A percentile compares a stretch with the other conserved stretches of the same genome.
Evolutionary conservation across 2,888 invertebrate species (phyloP).

Genomic region (Trachelus stipa): DNA sequence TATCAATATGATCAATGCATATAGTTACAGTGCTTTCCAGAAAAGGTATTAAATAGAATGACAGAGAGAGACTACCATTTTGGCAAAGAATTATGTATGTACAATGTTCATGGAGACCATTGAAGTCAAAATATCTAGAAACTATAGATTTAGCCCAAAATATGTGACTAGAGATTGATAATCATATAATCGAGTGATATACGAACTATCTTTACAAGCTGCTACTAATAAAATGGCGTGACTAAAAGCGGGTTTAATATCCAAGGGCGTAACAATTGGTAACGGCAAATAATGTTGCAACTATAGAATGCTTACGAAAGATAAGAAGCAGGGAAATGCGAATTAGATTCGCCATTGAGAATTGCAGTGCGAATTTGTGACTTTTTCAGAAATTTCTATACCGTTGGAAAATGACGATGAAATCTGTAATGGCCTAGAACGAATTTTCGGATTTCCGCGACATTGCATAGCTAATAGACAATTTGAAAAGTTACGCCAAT

Average conservation of each 20-base stretch:
- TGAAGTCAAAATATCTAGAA: background rate
- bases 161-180: background rate
- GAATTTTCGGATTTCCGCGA: background rate
- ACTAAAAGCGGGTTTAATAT: background rate
- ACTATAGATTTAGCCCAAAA: background rate
- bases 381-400: background rate
- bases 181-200: background rate
- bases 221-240: background rate
- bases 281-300: background rate
- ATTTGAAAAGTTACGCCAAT: background rate
- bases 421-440: background rate
- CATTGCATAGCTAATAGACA: background rate
- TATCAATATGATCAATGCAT: background rate
- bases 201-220: background rate
- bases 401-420: background rate
- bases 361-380: background rate
- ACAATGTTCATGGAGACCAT: background rate
- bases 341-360: background rate
- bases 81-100: background rate
- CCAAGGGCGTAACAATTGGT: background rate
- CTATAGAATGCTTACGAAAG: background rate
- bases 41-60: background rate
- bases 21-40: background rate
- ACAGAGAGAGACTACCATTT: background rate
- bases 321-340: background rate